Evolutionary conservation across 1,140 invertebrate species (phyloP), one percentile per base, ranked within the genome.

Genomic region (Lepidurus apus): DNA sequence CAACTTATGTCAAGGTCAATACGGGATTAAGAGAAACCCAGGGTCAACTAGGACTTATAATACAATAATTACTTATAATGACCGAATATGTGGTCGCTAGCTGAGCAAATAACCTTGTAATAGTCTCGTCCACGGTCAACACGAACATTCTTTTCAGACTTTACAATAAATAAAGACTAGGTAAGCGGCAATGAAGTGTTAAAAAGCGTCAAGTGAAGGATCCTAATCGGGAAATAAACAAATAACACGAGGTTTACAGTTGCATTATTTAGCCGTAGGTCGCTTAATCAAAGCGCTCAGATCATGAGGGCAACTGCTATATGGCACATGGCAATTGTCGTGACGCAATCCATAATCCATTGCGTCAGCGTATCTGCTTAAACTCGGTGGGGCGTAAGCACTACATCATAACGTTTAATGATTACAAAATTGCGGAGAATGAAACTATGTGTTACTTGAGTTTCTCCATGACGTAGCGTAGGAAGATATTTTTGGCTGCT

Each of bases 1-100:
- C 53, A 65, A 65, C 53, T 65, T n/a, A 65, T 65, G 53, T 65
- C 53, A 65, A n/a, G 53, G 53, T n/a, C 53, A 65, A 13, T 13
- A 13, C 5, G 53, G 21, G 6, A 21, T 13, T 65, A 21, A 65
- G 21, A 65, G 53, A 21, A n/a, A 21, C 53, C 21, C 53, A 65
- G 13, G 53, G 53, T 65, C 53, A 65, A 65, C 17, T 65, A 65
- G 8, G 53, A 34, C 34, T 4, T 34, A 34, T 34, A 34, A 34
- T 34, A n/a, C n/a, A n/a, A n/a, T n/a, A n/a, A n/a, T n/a, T n/a
- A 34, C 34, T 34, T 34, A 34, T 34, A 34, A 4, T 34, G 34
- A 34, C 34, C 34, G 34, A 34, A 34, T 34, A 34, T 34, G 34
- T 34, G 34, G 34, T 21, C 17, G 8, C 53, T n/a, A 17, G 13